Percentiles rank a stretch among this genome's conserved stretches.
Conservation (phyloP, 2,797 vertebrate species). For the Neosilurus mollespiculum region DNA sequence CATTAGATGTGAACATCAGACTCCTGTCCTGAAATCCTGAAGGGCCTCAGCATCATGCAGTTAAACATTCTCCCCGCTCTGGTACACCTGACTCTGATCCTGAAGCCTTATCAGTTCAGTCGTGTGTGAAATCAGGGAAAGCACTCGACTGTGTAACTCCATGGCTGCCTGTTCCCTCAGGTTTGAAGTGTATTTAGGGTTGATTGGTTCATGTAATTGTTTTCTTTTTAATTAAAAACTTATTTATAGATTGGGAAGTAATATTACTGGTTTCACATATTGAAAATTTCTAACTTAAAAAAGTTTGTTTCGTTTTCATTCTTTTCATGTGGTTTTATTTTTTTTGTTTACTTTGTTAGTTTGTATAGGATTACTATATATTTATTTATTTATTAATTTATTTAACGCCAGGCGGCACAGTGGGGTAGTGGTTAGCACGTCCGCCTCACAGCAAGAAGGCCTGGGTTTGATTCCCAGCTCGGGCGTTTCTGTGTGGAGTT, state of each 20-base stretch:
- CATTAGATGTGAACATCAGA: neutral
- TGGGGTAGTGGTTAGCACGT: too few species aligned
- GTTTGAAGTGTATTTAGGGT: neutral
- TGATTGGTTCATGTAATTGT: neutral
- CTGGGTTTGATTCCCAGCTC: too few species aligned
- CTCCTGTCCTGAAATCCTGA: neutral
- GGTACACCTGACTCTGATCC: neutral
- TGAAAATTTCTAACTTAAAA: neutral
- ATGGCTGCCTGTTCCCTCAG: neutral
- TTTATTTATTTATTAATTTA: too few species aligned
- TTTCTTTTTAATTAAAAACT: neutral
- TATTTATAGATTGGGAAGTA: neutral
- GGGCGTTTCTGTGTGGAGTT: too few species aligned
- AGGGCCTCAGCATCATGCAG: neutral
- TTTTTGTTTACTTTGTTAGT: neutral
- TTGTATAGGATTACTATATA: neutral
- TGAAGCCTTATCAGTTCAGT: neutral
- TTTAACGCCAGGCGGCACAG: too few species aligned
- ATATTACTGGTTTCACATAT: neutral
- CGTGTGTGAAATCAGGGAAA: conserved; percentile 6
- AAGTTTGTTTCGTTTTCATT: neutral
- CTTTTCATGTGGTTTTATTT: neutral
- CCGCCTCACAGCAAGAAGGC: too few species aligned
- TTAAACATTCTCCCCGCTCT: neutral
- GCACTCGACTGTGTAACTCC: neutral